A percentile compares a stretch with the other conserved stretches of the same genome.
Evolutionary conservation across 2,113 vertebrate species (phyloP).

Genomic region (Atractosteus spatula): DNA sequence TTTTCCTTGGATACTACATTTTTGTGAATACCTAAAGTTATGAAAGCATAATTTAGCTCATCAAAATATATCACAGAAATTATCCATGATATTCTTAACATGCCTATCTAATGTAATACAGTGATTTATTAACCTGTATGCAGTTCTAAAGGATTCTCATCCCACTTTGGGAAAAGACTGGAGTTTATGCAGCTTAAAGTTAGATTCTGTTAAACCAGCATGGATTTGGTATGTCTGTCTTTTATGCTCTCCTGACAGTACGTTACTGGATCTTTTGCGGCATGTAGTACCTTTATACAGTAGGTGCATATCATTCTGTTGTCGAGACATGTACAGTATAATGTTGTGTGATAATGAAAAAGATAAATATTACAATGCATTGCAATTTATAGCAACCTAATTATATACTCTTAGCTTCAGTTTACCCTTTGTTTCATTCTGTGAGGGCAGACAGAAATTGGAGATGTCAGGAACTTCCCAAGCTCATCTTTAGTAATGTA

Average conservation of each 20-base stretch:
- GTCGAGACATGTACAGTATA: constrained; percentile 35
- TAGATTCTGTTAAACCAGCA: neutral
- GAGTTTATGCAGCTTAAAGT: too few species aligned
- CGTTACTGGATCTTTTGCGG: constrained; percentile 32
- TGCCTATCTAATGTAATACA: neutral
- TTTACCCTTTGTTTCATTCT: too few species aligned
- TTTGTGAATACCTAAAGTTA: too few species aligned
- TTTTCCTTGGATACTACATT: too few species aligned
- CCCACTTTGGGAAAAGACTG: neutral
- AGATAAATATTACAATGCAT: constrained; percentile 17
- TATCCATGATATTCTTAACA: neutral
- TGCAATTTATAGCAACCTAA: too few species aligned
- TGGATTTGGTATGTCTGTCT: constrained; percentile 36
- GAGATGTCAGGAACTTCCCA: too few species aligned
- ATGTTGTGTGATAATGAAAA: constrained; percentile 27
- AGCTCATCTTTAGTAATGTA: too few species aligned
- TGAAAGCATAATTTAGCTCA: too few species aligned
- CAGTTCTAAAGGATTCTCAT: neutral
- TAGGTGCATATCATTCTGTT: constrained; percentile 45
- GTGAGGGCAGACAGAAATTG: too few species aligned
- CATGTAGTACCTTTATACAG: constrained; percentile 49
- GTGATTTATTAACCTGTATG: neutral
- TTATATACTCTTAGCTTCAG: too few species aligned
- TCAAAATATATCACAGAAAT: too few species aligned
- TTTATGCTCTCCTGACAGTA: constrained; percentile 45